Evolutionary conservation across 2,113 vertebrate species (phyloP), one percentile per base, ranked within the genome.

Genomic region (Ciconia maguari): DNA sequence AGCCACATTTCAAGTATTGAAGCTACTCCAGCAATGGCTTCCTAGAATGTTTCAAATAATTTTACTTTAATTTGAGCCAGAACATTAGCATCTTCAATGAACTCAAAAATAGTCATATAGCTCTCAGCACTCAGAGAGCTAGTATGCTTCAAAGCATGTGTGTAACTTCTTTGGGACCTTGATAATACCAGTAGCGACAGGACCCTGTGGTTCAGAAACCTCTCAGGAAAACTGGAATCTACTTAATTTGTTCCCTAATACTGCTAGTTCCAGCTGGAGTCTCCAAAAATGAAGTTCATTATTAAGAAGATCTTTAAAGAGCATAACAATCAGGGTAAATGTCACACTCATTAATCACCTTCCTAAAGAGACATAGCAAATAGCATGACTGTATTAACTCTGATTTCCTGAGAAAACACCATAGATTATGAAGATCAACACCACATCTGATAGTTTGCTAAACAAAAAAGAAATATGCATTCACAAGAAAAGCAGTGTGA

Each of bases 311-410:
- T 81, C 68, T 89, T 83, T 86, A 97, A 98, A 97, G 83, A 97
- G 90, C 92, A 90, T 62, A 96, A 96, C 68, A 94, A 96, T 96
- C 94, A 97, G 74, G 46, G 44, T 92, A 97, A 97, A 98, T 97
- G 95, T 96, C 96, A 97, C 66, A 69, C 48, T 96, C 93, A 97
- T 98, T 97, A 97, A 97, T 97, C 93, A 96, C 52, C 41, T 66
- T 87, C 83, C 90, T 72, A 93, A 95, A 85, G 7, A 96, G 93
- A 60, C 30, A 93, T 70, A 96, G 66, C 60, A 96, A 97, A 97
- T 44, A 95, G 41, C 83, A 93, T 96, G 96, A 93, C 32, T 89
- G 42, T 52, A 89, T 94, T 92, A 95, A 93, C 48, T 94, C 71
- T 75, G 57, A 93, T 97, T 98, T 96, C 80, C 93, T 90, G 44